Percentiles rank a stretch among this genome's conserved stretches.
phyloP scores from a whole-genome alignment of 2,797 vertebrate genomes.

The Amphiprion clarkii region DNA sequence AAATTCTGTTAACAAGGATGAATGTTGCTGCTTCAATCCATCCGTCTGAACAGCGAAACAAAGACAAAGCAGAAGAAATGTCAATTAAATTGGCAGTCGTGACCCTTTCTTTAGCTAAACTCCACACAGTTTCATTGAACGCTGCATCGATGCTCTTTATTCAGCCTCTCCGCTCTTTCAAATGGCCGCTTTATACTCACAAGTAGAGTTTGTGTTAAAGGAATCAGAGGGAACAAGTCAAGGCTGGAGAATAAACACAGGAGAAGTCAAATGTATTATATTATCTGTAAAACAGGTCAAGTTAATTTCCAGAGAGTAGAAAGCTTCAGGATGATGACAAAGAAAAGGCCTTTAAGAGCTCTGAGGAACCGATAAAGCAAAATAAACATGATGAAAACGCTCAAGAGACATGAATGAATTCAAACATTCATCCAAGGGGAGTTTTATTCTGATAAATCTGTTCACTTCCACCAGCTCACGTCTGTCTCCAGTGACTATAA shows the following conservation, averaged over 20 bases:
- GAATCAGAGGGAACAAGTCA: background rate
- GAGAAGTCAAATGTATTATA: background rate
- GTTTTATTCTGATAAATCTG: too few relatives aligned
- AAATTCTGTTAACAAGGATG: background rate
- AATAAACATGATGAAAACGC: too few relatives aligned
- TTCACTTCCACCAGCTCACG: too few relatives aligned
- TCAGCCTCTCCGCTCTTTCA: conserved; percentile 18
- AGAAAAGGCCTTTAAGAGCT: too few relatives aligned
- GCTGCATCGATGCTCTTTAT: background rate
- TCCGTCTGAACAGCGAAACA: conserved; percentile 2
- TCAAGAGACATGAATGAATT: too few relatives aligned
- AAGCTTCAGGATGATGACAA: too few relatives aligned
- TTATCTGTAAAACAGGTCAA: too few relatives aligned
- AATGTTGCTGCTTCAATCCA: conserved; percentile 4
- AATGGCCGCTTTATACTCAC: conserved; percentile 3
- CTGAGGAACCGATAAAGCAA: too few relatives aligned
- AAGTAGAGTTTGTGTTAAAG: background rate
- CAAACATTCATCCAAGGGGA: too few relatives aligned
- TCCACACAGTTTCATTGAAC: background rate
- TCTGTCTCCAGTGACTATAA: too few relatives aligned
- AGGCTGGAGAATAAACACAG: conserved; percentile 2
- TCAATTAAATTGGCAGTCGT: background rate
- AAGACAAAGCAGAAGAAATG: conserved; percentile 12
- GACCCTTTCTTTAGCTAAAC: too few relatives aligned
- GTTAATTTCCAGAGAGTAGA: too few relatives aligned